Percentiles rank a stretch among this genome's conserved stretches.
phyloP scores from a whole-genome alignment of 2,113 vertebrate species.

The Oryzias javanicus region DNA sequence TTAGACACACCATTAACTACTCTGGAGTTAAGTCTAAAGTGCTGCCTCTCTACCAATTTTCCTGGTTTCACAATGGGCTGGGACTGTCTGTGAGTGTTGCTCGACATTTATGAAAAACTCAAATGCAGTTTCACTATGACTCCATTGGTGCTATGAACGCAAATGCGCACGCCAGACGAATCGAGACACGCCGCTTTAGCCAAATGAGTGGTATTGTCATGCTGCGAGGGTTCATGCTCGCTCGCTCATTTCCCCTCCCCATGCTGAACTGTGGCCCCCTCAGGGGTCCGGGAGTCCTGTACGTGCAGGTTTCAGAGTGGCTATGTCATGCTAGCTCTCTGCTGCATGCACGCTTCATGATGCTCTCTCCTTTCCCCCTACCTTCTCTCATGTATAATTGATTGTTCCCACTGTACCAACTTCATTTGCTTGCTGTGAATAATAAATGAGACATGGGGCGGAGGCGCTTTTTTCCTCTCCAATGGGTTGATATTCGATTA shows the following conservation, averaged over 20 bases:
- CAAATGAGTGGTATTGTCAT: conserved; percentile 14
- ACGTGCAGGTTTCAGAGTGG: conserved; percentile 37
- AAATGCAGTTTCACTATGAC: conserved; percentile 68
- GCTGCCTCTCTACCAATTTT: conserved; percentile 55
- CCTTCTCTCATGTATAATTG: conserved; percentile 78
- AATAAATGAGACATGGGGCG: conserved; percentile 76
- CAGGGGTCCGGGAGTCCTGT: conserved; percentile 18
- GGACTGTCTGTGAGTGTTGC: conserved; percentile 40
- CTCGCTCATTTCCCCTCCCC: conserved; percentile 12
- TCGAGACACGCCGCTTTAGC: conserved; percentile 13
- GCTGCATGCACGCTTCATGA: conserved; percentile 54
- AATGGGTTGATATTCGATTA: conserved; percentile 73
- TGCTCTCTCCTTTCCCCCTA: conserved; percentile 50
- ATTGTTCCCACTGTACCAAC: conserved; percentile 76
- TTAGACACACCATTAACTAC: conserved; percentile 32
- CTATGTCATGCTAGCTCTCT: conserved; percentile 41
- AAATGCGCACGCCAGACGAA: conserved; percentile 17
- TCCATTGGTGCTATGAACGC: conserved; percentile 34
- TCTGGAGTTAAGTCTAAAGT: conserved; percentile 22
- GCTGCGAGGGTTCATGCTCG: conserved; percentile 15
- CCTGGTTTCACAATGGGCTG: conserved; percentile 48
- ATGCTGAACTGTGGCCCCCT: conserved; percentile 12
- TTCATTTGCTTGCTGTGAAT: conserved; percentile 78
- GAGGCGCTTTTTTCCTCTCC: conserved; percentile 64
- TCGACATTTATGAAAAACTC: conserved; percentile 55